Percentiles rank a stretch among this genome's conserved stretches.
Evolutionary conservation across 2,888 invertebrate genomes (phyloP).

Genomic region (Melieria picta): DNA sequence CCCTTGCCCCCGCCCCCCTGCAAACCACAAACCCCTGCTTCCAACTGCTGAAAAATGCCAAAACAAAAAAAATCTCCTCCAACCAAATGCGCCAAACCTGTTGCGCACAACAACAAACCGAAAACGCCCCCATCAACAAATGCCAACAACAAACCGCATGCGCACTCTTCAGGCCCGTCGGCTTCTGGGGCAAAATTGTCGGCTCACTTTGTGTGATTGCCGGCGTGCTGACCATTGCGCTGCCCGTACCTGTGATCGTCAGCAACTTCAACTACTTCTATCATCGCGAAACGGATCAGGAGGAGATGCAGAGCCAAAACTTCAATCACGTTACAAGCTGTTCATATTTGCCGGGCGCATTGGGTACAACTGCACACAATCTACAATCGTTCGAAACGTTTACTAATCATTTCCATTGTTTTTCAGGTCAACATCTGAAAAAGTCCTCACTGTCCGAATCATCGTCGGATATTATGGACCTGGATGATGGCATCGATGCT

Average conservation of each 20-base stretch:
- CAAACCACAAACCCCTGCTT: background rate
- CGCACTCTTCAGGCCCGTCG: conserved; percentile 82
- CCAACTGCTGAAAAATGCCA: background rate
- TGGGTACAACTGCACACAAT: conserved; percentile 70
- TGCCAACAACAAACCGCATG: conserved; percentile 3
- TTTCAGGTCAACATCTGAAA: conserved; percentile 84
- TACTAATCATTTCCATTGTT: background rate
- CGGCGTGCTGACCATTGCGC: conserved; percentile 97
- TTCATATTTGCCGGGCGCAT: conserved; percentile 93
- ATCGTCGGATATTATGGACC: conserved; percentile 91
- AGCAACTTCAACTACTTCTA: conserved; percentile 99
- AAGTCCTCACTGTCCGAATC: conserved; percentile 88
- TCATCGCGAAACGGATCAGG: conserved; percentile 99
- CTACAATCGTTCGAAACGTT: background rate
- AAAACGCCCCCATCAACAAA: conserved; percentile 9
- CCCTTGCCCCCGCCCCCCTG: too few species aligned
- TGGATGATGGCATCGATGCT: conserved; percentile 82
- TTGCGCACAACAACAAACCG: conserved; percentile 10
- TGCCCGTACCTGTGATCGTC: conserved; percentile 98
- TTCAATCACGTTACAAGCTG: conserved; percentile 98
- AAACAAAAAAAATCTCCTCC: conserved; percentile 5
- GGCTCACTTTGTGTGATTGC: conserved; percentile 98
- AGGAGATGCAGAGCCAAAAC: conserved; percentile 98
- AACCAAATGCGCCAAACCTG: background rate
- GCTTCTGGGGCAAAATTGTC: conserved; percentile 98